Evolutionary conservation across 2,888 invertebrate genomes (phyloP).

Genomic region (Nycteola revayana): DNA sequence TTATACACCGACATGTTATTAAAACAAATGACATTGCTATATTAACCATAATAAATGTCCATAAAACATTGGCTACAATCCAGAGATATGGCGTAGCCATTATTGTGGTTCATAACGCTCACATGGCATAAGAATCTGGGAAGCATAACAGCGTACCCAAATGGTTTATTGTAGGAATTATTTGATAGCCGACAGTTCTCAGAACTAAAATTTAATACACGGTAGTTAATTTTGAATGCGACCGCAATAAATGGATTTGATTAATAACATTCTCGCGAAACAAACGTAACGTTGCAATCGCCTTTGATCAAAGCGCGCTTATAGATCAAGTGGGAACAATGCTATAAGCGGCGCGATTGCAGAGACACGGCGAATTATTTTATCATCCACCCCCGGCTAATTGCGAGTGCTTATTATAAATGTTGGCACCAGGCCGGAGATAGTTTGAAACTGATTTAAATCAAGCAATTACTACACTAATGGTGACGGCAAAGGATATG

Average conservation of each 20-base stretch:
- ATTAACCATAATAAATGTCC: slow-evolving; percentile 53
- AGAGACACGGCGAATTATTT: slow-evolving; percentile 50
- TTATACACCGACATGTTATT: slow-evolving; percentile 32
- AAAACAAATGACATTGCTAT: slow-evolving; percentile 44
- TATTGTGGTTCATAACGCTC: slow-evolving; percentile 45
- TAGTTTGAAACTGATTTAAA: slow-evolving; percentile 23
- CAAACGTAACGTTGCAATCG: slow-evolving; percentile 62
- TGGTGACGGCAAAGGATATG: slow-evolving; percentile 21
- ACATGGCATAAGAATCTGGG: slow-evolving; percentile 55
- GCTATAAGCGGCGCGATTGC: slow-evolving; percentile 42
- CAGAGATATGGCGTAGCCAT: slow-evolving; percentile 57
- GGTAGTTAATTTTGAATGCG: slow-evolving; percentile 67
- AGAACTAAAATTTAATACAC: slow-evolving; percentile 69
- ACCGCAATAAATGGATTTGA: slow-evolving; percentile 76
- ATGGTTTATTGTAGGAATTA: slow-evolving; percentile 73
- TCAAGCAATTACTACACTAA: slow-evolving; percentile 23
- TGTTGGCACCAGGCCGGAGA: slow-evolving; percentile 33
- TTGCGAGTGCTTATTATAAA: slow-evolving; percentile 26
- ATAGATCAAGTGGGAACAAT: slow-evolving; percentile 63
- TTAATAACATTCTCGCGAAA: slow-evolving; percentile 73
- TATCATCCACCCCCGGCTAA: slow-evolving; percentile 38
- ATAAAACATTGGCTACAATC: slow-evolving; percentile 67
- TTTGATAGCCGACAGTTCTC: slow-evolving; percentile 73
- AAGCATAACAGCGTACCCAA: slow-evolving; percentile 55
- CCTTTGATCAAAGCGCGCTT: slow-evolving; percentile 62